Evolutionary conservation across 1,140 invertebrate genomes (phyloP), one percentile per base, ranked within the genome.

Genomic region (Philotrypesis tridentata): DNA sequence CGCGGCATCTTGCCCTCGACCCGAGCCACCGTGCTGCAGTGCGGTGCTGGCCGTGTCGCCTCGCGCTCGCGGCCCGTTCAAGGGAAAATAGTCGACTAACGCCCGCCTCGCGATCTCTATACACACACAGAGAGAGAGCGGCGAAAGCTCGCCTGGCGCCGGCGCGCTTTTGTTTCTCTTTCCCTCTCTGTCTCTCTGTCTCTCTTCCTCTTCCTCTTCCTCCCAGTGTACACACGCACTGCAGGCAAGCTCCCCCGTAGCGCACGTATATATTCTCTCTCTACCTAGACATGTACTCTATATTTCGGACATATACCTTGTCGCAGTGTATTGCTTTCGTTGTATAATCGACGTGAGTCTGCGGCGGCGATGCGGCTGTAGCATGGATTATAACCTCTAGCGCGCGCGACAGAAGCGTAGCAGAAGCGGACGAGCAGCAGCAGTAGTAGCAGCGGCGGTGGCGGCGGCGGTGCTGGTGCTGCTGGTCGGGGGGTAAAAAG

Each of bases 281-380:
- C 33, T 37, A 5, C 33, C n/a, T n/a, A n/a, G 33, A 37, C 33
- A 5, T 9, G 4, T 37, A 37, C 40, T 55, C 6, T 55, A 55
- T 55, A 55, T 55, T n/a, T 6, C 0, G 6, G 4, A 55, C 86
- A 55, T 88, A 85, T 88, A 92, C 89, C 90, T 91, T 91, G 89
- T 91, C 89, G 82, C 87, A 91, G 85, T n/a, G n/a, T 91, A 91
- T 91, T 92, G 90, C 90, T 92, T 92, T 91, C 90, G 91, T 92
- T 92, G 91, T 91, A 91, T 88, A n/a, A n/a, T 87, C 84, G 9
- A 88, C 79, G 85, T 89, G 89, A n/a, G n/a, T n/a, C n/a, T n/a
- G n/a, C n/a, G n/a, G n/a, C n/a, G n/a, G n/a, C n/a, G n/a, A n/a
- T n/a, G n/a, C n/a, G n/a, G n/a, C n/a, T n/a, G n/a, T n/a, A n/a